Evolutionary conservation across 2,888 invertebrate genomes (phyloP).

Genomic region (Tipula vernalis): DNA sequence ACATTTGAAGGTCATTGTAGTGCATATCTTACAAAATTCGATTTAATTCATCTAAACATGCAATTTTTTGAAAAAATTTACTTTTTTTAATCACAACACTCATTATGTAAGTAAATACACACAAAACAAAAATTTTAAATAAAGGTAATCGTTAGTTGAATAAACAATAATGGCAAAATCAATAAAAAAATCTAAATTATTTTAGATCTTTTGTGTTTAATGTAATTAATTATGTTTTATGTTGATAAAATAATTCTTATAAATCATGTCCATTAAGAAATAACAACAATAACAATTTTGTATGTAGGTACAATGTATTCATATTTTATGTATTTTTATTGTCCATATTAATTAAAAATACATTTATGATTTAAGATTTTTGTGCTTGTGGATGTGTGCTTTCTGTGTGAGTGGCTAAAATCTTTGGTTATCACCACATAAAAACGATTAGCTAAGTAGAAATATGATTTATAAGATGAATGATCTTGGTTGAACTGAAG

Average conservation of each 20-base stretch:
- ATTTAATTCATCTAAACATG: no score
- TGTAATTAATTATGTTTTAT: neutral
- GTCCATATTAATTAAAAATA: neutral
- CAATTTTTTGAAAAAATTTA: no score
- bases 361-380: neutral
- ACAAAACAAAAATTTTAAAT: neutral
- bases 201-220: neutral
- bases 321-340: neutral
- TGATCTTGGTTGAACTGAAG: neutral
- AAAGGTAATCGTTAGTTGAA: neutral
- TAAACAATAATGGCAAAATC: neutral
- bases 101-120: no score
- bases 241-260: neutral
- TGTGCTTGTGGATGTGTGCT: neutral
- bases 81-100: no score
- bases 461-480: neutral
- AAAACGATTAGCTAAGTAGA: neutral
- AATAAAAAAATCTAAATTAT: neutral
- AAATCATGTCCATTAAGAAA: neutral
- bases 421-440: no score
- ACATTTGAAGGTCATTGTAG: no score
- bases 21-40: no score
- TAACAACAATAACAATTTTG: neutral
- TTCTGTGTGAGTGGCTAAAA: neutral
- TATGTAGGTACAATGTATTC: neutral